phyloP scores from a whole-genome alignment of 2,113 vertebrate genomes.

The Phyllostomus discolor region DNA sequence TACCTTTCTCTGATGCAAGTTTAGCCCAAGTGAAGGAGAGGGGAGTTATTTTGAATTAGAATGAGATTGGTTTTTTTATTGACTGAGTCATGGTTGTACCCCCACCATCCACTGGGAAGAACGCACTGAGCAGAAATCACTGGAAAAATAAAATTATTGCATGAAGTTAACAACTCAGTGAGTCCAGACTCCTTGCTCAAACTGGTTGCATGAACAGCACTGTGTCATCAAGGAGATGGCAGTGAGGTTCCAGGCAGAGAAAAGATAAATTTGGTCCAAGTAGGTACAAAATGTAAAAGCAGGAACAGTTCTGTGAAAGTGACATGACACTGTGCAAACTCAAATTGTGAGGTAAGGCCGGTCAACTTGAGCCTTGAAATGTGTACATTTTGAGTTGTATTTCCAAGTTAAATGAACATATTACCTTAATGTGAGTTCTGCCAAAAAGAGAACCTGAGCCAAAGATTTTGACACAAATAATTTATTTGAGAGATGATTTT shows the following conservation, averaged over 20 bases:
- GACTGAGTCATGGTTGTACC: not conserved
- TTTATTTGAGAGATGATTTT: not conserved
- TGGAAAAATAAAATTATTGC: conserved; percentile 23
- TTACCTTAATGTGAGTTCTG: not conserved
- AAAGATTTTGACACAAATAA: not conserved
- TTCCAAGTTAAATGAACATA: not conserved
- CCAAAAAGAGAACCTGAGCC: not conserved
- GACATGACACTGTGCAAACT: not conserved
- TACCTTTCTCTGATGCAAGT: not conserved
- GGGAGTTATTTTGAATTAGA: not conserved
- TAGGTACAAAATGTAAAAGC: not conserved
- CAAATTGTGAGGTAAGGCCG: not conserved
- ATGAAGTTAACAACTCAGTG: not conserved
- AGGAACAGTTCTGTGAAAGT: not conserved
- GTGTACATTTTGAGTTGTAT: not conserved
- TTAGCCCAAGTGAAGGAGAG: not conserved
- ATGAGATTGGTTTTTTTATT: not conserved
- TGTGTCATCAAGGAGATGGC: not conserved
- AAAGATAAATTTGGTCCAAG: not conserved
- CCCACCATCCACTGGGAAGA: not conserved
- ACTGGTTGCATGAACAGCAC: not conserved
- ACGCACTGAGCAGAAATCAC: conserved; percentile 1
- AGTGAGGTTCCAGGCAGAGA: not conserved
- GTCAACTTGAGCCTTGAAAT: not conserved
- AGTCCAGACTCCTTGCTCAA: conserved; percentile 19